phyloP scores from a whole-genome alignment of 2,888 invertebrate genomes.

The Coenonympha arcania region DNA sequence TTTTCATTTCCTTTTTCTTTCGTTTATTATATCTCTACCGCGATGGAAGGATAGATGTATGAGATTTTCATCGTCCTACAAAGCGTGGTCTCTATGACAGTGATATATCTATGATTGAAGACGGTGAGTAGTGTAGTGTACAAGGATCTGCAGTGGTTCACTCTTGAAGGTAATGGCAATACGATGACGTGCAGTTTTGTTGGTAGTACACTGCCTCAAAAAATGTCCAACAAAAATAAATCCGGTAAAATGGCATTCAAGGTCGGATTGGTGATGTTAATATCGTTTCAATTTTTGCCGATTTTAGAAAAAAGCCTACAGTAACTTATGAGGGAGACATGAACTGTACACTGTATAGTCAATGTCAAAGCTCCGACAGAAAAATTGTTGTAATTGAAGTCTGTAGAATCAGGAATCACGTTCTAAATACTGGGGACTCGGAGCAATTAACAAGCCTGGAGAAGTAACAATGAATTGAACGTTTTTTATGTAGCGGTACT shows the following conservation, averaged over 20 bases:
- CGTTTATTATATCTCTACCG: slow-evolving; percentile 31
- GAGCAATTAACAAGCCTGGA: too few species aligned
- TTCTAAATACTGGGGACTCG: too few species aligned
- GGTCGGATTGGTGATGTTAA: too few species aligned
- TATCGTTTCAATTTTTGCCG: too few species aligned
- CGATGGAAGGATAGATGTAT: neutral
- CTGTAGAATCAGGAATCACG: too few species aligned
- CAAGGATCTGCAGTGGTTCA: slow-evolving; percentile 48
- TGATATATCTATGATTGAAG: slow-evolving; percentile 87
- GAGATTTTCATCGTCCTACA: slow-evolving; percentile 66
- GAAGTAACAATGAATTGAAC: too few species aligned
- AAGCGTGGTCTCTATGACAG: slow-evolving; percentile 85
- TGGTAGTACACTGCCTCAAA: slow-evolving; percentile 29
- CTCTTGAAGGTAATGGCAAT: slow-evolving; percentile 51
- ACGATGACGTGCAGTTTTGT: slow-evolving; percentile 47
- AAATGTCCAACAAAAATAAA: neutral
- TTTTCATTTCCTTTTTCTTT: neutral
- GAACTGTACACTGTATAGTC: too few species aligned
- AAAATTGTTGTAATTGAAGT: too few species aligned
- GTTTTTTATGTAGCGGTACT: too few species aligned
- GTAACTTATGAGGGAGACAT: too few species aligned
- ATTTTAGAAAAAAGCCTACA: too few species aligned
- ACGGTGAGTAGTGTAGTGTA: slow-evolving; percentile 77
- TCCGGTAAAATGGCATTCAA: neutral
- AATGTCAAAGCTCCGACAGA: too few species aligned